Conservation (phyloP, 2,888 invertebrate species). For the Trachelus troglodyta region DNA sequence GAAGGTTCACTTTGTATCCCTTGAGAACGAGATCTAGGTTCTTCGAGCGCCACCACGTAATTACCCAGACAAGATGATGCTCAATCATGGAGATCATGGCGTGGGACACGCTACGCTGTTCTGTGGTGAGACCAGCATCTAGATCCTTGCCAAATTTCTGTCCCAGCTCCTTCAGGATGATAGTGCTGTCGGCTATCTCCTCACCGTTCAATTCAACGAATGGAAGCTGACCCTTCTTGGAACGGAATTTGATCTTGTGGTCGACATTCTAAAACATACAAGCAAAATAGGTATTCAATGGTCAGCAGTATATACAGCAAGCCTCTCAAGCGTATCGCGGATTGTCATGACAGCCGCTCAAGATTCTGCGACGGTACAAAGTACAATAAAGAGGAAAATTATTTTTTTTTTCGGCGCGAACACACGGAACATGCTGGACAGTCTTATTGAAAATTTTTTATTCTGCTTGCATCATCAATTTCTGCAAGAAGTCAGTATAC, state of each 20-base stretch:
- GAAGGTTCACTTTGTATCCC: conserved; percentile 92
- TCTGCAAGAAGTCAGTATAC: not conserved
- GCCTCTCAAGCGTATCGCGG: not conserved
- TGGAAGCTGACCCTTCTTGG: conserved; percentile 93
- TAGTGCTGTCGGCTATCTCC: conserved; percentile 91
- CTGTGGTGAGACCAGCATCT: conserved; percentile 83
- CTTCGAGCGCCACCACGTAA: conserved; percentile 92
- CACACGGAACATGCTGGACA: not conserved
- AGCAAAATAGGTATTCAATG: not conserved
- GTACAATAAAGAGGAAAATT: not conserved
- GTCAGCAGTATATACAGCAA: not conserved
- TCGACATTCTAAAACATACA: conserved; percentile 84
- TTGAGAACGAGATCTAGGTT: conserved; percentile 87
- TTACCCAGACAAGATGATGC: conserved; percentile 92
- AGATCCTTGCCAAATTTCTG: conserved; percentile 86
- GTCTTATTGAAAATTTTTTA: not conserved
- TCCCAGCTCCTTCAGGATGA: conserved; percentile 89
- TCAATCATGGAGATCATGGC: conserved; percentile 96
- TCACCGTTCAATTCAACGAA: conserved; percentile 96
- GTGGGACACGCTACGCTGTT: conserved; percentile 89
- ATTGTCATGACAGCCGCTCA: not conserved
- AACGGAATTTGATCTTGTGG: conserved; percentile 93
- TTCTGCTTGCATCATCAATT: not conserved
- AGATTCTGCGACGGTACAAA: not conserved
- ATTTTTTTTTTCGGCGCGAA: not conserved